Evolutionary conservation across 2,797 vertebrate species (phyloP).

Genomic region (Cyprinodon diabolis): DNA sequence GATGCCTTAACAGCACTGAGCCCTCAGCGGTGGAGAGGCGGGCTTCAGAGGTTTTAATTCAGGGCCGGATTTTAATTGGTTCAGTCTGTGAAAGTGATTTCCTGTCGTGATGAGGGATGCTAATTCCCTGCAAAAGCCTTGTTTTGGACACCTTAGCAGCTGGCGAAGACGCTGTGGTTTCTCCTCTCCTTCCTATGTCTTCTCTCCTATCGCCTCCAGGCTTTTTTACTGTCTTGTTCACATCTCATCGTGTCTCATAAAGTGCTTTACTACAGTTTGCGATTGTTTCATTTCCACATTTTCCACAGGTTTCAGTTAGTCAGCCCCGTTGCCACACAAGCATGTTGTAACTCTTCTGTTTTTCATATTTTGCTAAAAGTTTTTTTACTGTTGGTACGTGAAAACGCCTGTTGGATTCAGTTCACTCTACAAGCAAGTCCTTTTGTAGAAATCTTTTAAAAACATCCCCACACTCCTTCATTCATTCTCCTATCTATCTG

Average conservation of each 20-base stretch:
- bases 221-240: not conserved
- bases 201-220: not conserved
- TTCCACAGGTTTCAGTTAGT: not conserved
- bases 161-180: slow-evolving; percentile 49
- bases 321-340: not conserved
- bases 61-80: slow-evolving; percentile 63
- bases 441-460: no score
- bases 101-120: slow-evolving; percentile 67
- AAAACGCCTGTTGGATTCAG: no score
- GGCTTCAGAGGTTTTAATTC: slow-evolving; percentile 69
- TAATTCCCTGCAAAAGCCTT: slow-evolving; percentile 50
- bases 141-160: slow-evolving; percentile 61
- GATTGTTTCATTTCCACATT: slow-evolving; percentile 13
- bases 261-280: not conserved
- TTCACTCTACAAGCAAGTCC: not conserved
- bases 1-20: slow-evolving; percentile 50
- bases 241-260: not conserved
- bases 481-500: no score
- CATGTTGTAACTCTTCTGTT: not conserved
- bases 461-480: no score
- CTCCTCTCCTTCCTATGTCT: slow-evolving; percentile 20
- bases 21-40: slow-evolving; percentile 42
- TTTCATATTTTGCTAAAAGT: not conserved
- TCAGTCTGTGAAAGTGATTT: slow-evolving; percentile 61
- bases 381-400: no score